phyloP scores from a whole-genome alignment of 1,140 invertebrate species.

The Adoxophyes honmai region DNA sequence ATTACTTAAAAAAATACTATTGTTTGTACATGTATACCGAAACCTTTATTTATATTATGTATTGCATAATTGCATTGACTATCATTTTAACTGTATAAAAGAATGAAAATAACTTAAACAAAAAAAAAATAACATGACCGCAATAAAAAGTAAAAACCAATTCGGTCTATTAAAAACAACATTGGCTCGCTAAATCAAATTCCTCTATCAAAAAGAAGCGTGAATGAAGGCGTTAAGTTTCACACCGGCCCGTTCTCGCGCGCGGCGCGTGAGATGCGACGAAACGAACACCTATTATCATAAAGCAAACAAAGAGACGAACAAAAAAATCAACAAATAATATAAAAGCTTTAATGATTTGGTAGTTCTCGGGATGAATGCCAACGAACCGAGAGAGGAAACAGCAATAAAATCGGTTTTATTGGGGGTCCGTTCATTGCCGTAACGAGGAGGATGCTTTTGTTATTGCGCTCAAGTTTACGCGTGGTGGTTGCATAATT shows the following conservation, averaged over 20 bases:
- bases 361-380: constrained; percentile 64
- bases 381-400: constrained; percentile 60
- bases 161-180: constrained; percentile 53
- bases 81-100: no score
- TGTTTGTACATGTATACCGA: no score
- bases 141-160: constrained; percentile 40
- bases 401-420: constrained; percentile 65
- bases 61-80: no score
- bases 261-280: constrained; percentile 38
- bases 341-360: constrained; percentile 68
- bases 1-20: no score
- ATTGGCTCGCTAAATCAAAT: constrained; percentile 64
- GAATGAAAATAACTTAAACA: no score
- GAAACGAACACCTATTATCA: constrained; percentile 73
- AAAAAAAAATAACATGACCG: no score
- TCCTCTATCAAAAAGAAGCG: constrained; percentile 56
- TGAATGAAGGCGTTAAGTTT: constrained; percentile 73
- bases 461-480: constrained; percentile 17
- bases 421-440: constrained; percentile 42
- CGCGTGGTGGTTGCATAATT: constrained; percentile 28
- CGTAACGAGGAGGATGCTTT: constrained; percentile 28
- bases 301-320: constrained; percentile 66
- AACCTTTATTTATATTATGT: no score
- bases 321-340: constrained; percentile 70
- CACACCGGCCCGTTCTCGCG: constrained; percentile 62